These are phyloP conservation scores for Orthosia cruda DNA, from an alignment of 2,888 invertebrate species.

Conservation along the genomic window DNA sequence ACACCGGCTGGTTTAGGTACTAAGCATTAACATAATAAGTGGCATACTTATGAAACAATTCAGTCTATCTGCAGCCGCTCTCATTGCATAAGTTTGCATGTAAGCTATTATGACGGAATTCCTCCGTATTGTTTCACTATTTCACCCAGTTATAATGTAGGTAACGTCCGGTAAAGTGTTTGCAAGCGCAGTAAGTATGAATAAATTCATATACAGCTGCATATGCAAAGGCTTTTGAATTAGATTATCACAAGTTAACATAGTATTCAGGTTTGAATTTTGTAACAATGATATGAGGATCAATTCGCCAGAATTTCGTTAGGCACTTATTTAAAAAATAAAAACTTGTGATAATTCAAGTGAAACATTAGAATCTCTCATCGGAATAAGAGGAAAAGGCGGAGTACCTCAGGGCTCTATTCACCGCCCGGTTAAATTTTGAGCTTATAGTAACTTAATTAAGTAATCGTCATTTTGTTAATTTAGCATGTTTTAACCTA, in stretches of 20 bases:
- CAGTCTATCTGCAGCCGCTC: slow-evolving; percentile 6
- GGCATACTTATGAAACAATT: slow-evolving; percentile 16
- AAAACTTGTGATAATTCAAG: neutral
- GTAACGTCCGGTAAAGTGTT: slow-evolving; percentile 29
- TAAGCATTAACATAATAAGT: neutral
- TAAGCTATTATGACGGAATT: slow-evolving; percentile 23
- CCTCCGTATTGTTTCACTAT: slow-evolving; percentile 10
- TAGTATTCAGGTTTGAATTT: neutral
- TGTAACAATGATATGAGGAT: neutral
- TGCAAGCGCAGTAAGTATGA: neutral
- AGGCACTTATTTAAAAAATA: neutral
- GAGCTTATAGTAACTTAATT: neutral
- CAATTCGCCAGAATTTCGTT: neutral
- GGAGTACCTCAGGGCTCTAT: neutral
- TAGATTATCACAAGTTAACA: no score
- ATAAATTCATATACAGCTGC: neutral
- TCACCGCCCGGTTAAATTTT: neutral
- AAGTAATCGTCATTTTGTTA: neutral
- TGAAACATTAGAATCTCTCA: neutral
- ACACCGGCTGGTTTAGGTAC: no score
- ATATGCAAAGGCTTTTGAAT: slow-evolving; percentile 8
- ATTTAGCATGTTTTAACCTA: no score
- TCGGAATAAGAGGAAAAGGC: neutral
- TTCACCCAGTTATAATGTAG: slow-evolving; percentile 11
- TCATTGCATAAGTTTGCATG: slow-evolving; percentile 34